Evolutionary conservation across 1,140 invertebrate species (phyloP), one percentile per base, ranked within the genome.

Genomic region (Euwallacea fornicatus): DNA sequence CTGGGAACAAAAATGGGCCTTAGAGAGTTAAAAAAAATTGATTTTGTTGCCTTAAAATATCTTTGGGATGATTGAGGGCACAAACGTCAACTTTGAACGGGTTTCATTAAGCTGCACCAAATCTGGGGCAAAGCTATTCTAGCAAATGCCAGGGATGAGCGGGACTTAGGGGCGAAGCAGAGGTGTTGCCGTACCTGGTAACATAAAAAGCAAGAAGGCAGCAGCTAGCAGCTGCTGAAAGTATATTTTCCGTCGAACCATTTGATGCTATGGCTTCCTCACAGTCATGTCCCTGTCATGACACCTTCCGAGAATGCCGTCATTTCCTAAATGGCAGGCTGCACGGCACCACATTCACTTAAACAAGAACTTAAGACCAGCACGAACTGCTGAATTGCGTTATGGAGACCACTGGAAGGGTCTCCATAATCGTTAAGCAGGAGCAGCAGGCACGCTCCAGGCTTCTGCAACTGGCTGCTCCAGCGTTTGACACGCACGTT

Each of bases 171-270:
- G 6, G 10, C 10, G 13, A 50, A 11, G 47, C 21, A 33, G 21
- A 33, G 21, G 21, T 33, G 21, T 33, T 33, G 21, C 21, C n/a
- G n/a, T 58, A 56, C 54, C 65, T 43, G 54, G 65, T 58, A 58
- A 58, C 7, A 58, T 43, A 67, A 66, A n/a, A 16, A 67, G 15
- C 7, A 67, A 43, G 42, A 65, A 13, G 7, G 15, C 54, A 7
- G 65, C 65, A 59, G 56, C 56, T 67, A 67, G 42, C 41, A 67
- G 53, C 65, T 58, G 65, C 16, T 46, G 41, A 44, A 58, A 42
- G 13, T 16, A 16, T 46, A 59, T 21, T 42, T 67, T 67, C 55
- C 15, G 21, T 33, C 16, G 42, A 42, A 43, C 59, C 21, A 61
- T 61, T 61, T 61, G 21, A 61, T 10, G 11, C 42, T 61, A 61